These are phyloP conservation scores for Nannoperca australis DNA, from an alignment of 2,797 vertebrate genomes.

Conservation along the genomic window DNA sequence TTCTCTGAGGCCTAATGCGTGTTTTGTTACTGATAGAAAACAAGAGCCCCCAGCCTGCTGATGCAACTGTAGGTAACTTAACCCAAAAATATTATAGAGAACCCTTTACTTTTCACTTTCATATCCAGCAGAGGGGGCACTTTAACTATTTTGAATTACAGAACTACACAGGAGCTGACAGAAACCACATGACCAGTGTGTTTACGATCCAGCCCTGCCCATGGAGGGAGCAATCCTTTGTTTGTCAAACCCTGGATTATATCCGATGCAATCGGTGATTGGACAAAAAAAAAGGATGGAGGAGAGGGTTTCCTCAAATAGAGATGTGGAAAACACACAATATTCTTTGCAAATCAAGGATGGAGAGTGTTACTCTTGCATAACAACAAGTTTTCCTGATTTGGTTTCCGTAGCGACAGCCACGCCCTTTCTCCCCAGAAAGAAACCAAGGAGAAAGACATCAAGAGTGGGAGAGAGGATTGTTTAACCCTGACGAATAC, in stretches of 20 bases:
- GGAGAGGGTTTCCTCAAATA: neutral
- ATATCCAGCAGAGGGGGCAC: slow-evolving; percentile 74
- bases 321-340: neutral
- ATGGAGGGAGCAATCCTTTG: slow-evolving; percentile 65
- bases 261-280: slow-evolving; percentile 19
- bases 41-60: neutral
- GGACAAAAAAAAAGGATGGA: neutral
- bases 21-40: neutral
- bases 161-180: neutral
- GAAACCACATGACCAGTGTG: slow-evolving; percentile 64
- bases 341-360: neutral
- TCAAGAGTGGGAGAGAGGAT: slow-evolving; percentile 4
- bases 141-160: neutral
- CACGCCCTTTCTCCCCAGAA: slow-evolving; percentile 46
- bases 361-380: neutral
- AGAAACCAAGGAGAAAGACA: slow-evolving; percentile 16
- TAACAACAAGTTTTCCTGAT: slow-evolving; percentile 20
- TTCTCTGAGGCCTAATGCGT: neutral
- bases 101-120: neutral
- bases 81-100: neutral
- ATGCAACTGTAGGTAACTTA: slow-evolving; percentile 39
- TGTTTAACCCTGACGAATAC: neutral
- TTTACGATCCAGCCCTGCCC: slow-evolving; percentile 53
- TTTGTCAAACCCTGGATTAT: slow-evolving; percentile 44
- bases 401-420: slow-evolving; percentile 36